phyloP scores from a whole-genome alignment of 30 jellyfish, hydroid and myxozoan genomes.

The Aurelia aurita region DNA sequence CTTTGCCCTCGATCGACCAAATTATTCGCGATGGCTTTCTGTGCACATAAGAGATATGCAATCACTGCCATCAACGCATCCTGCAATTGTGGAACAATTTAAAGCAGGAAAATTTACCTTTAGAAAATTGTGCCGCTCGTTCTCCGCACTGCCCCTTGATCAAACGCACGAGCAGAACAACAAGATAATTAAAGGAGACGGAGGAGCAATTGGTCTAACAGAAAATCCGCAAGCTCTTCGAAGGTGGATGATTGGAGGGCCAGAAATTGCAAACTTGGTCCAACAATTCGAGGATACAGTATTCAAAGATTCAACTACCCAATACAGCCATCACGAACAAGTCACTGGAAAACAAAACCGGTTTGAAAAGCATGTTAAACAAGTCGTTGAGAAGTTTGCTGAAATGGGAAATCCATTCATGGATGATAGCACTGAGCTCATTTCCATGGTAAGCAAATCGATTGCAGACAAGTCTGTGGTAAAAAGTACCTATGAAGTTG shows the following conservation, averaged over 20 bases:
- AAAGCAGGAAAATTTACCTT: slow-evolving; percentile 33
- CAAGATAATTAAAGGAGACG: slow-evolving; percentile 44
- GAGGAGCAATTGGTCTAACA: slow-evolving; percentile 58
- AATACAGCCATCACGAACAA: slow-evolving; percentile 54
- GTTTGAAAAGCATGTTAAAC: slow-evolving; percentile 28
- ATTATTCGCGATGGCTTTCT: slow-evolving; percentile 53
- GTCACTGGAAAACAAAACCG: slow-evolving; percentile 1
- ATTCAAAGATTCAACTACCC: slow-evolving; percentile 6
- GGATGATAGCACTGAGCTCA: slow-evolving; percentile 32
- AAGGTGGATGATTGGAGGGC: slow-evolving; percentile 58
- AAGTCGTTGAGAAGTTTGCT: slow-evolving; percentile 4
- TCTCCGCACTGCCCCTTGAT: slow-evolving; percentile 41
- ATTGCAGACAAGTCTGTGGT: no score
- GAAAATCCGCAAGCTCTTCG: slow-evolving; percentile 33
- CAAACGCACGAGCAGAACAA: slow-evolving; percentile 45
- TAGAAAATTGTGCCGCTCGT: slow-evolving; percentile 19
- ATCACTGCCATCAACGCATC: slow-evolving; percentile 16
- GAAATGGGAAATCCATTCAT: slow-evolving; percentile 61
- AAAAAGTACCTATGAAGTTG: no score
- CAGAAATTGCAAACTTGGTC: slow-evolving; percentile 49
- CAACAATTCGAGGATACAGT: slow-evolving; percentile 30
- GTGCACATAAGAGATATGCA: slow-evolving; percentile 51
- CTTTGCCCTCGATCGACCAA: slow-evolving; percentile 50
- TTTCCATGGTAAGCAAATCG: slow-evolving; percentile 20
- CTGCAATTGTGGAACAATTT: slow-evolving; percentile 14